A percentile compares a stretch with the other conserved stretches of the same genome.
These are phyloP conservation scores for Thermophis baileyi DNA, from an alignment of 2,113 vertebrate genomes.

Conservation along the genomic window DNA sequence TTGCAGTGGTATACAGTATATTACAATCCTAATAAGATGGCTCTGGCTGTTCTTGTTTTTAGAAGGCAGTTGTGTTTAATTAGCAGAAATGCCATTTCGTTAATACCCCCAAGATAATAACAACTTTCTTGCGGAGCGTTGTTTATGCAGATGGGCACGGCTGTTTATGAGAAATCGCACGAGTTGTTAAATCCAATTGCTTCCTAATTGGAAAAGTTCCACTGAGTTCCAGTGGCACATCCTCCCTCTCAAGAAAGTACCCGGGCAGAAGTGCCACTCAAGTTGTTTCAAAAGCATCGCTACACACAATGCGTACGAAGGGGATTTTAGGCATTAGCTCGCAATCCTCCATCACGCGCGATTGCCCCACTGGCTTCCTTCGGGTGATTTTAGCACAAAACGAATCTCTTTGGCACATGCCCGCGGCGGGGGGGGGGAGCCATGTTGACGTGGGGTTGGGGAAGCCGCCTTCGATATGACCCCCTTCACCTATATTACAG, in stretches of 20 bases:
- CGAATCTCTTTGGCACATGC: not conserved
- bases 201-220: not conserved
- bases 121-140: not conserved
- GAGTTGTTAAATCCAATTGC: not conserved
- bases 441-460: too few relatives aligned
- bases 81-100: not conserved
- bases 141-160: not conserved
- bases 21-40: not conserved
- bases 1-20: not conserved
- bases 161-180: not conserved
- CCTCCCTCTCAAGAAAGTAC: not conserved
- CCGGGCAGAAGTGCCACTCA: not conserved
- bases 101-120: not conserved
- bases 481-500: not conserved
- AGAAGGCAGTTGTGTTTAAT: too few relatives aligned
- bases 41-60: not conserved
- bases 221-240: not conserved
- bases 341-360: not conserved
- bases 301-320: not conserved
- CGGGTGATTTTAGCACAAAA: conserved; percentile 41
- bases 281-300: not conserved
- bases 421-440: not conserved
- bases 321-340: not conserved
- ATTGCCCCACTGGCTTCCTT: not conserved
- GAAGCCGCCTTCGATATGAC: not conserved